phyloP scores from a whole-genome alignment of 2,888 invertebrate species.

The Troilus luridus region DNA sequence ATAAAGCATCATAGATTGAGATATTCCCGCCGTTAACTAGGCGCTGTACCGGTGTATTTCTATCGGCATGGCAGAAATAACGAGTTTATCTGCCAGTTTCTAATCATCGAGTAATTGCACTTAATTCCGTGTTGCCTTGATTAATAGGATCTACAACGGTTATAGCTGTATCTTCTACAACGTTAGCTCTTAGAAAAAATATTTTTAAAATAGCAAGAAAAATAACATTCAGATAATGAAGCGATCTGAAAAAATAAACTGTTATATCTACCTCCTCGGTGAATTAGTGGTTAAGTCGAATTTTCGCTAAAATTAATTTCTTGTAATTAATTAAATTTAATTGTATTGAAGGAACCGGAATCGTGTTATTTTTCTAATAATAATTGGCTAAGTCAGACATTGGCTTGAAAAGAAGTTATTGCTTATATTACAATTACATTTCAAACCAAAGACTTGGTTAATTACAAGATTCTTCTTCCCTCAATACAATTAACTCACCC shows the following conservation, averaged over 20 bases:
- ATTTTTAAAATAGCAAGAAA: neutral
- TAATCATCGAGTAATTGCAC: neutral
- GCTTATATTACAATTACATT: too few relatives aligned
- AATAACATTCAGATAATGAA: neutral
- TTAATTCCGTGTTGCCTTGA: neutral
- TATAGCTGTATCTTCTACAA: neutral
- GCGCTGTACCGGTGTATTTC: neutral
- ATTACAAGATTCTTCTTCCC: too few relatives aligned
- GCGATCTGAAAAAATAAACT: neutral
- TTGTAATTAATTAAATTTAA: too few relatives aligned
- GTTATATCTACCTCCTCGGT: neutral
- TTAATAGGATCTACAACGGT: neutral
- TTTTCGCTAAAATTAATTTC: too few relatives aligned
- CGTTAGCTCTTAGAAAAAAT: neutral
- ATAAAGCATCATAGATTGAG: neutral
- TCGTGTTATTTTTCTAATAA: too few relatives aligned
- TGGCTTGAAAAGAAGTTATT: too few relatives aligned
- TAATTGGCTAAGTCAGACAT: too few relatives aligned
- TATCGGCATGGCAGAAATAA: neutral
- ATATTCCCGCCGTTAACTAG: neutral
- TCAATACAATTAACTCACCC: too few relatives aligned
- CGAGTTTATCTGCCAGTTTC: neutral
- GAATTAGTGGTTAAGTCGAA: too few relatives aligned
- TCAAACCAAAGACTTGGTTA: too few relatives aligned
- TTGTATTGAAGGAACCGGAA: too few relatives aligned